Evolutionary conservation across 2,888 invertebrate genomes (phyloP), one percentile per base, ranked within the genome.

Genomic region (Conchocele bisecta): DNA sequence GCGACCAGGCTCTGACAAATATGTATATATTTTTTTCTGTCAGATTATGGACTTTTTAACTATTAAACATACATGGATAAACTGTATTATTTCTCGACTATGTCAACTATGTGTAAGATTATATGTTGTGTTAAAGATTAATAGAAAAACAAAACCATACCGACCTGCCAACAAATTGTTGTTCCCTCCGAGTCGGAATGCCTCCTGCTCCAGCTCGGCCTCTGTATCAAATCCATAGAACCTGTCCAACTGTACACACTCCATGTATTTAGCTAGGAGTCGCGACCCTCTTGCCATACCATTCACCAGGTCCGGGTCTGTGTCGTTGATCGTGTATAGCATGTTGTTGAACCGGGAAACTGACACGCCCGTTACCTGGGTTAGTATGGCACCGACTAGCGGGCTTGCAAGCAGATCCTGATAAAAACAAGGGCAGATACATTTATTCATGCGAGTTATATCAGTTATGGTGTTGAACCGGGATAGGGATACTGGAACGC

Each of bases 131-230:
- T n/a, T n/a, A n/a, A n/a, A n/a, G n/a, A n/a, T n/a, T n/a, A n/a
- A n/a, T n/a, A 24, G 48, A 37, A 51, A n/a, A 11, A 35, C 37
- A 35, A 35, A 9, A 24, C 28, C 5, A 7, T 29, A 48, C 68
- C 24, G 75, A 87, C 91, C 91, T 61, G 89, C 91, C 22, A 91
- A 81, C 54, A 91, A 85, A 17, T 82, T 83, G 48, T 89, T 88
- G 13, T 73, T 81, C 20, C 78, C 64, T 22, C 82, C 72, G 15
- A 89, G 83, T 13, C 81, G 64, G 15, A 63, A 69, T 0, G 91
- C 89, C 7, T 74, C 75, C 29, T 59, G 64, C 64, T 88, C 86
- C 59, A 91, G 66, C 5, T 89, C 84, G 1, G 61, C 58, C 70
- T 91, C 90, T 9, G 83, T 77, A 20, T 76, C 76, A 28, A 84